These are phyloP conservation scores for Indicator maculatus DNA, from an alignment of 2,113 vertebrate genomes.

Conservation along the genomic window DNA sequence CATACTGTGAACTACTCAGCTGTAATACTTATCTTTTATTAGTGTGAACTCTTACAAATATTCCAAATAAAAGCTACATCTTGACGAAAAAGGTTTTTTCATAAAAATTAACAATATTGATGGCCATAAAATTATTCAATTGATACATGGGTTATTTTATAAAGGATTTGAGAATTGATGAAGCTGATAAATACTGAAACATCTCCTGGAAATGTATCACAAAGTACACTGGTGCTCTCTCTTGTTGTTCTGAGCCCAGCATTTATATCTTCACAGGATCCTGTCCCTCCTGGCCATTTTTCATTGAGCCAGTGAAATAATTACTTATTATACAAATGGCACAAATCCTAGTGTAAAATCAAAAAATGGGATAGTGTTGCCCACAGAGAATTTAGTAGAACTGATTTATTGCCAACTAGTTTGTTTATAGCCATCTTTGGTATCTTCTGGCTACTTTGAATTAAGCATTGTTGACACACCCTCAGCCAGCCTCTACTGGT, in stretches of 20 bases:
- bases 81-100: not conserved
- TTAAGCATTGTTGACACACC: not conserved
- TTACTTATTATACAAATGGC: not conserved
- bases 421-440: not conserved
- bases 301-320: not conserved
- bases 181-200: not conserved
- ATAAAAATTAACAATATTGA: not conserved
- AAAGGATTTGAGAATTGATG: not conserved
- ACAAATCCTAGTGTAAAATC: constrained; percentile 10
- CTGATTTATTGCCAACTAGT: not conserved
- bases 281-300: not conserved
- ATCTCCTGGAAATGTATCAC: not conserved
- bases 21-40: not conserved
- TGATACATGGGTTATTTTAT: not conserved
- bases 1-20: not conserved
- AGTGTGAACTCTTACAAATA: not conserved
- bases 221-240: not conserved
- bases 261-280: not conserved
- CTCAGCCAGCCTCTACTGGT: not conserved
- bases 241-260: not conserved
- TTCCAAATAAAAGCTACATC: not conserved
- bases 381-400: not conserved
- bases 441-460: constrained; percentile 3
- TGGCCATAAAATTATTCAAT: not conserved
- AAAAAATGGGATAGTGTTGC: not conserved